These are phyloP conservation scores for Teleopsis dalmanni DNA, from an alignment of 1,140 invertebrate species.

Conservation along the genomic window DNA sequence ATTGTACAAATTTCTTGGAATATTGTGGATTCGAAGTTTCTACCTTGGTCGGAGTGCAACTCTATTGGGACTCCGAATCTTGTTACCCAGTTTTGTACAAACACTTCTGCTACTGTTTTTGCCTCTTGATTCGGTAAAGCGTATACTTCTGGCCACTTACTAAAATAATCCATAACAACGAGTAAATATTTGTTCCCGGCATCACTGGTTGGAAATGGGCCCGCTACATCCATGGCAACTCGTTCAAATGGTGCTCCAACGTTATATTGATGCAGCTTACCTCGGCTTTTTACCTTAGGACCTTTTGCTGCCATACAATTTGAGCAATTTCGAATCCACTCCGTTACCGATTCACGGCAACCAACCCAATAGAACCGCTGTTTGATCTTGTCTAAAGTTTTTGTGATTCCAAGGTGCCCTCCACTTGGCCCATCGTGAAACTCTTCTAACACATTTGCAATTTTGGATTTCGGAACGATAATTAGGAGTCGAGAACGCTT, in stretches of 20 bases:
- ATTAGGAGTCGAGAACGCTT: not conserved
- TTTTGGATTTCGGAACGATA: not conserved
- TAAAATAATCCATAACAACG: slow-evolving; percentile 38
- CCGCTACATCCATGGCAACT: slow-evolving; percentile 38
- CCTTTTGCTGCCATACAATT: slow-evolving; percentile 20
- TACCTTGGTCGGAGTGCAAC: slow-evolving; percentile 39
- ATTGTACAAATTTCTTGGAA: slow-evolving; percentile 24
- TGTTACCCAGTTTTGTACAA: slow-evolving; percentile 23
- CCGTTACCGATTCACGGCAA: slow-evolving; percentile 16
- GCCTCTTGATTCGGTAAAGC: slow-evolving; percentile 40
- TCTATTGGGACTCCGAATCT: slow-evolving; percentile 30
- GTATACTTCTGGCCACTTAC: slow-evolving; percentile 39
- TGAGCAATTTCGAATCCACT: slow-evolving; percentile 19
- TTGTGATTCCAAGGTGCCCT: slow-evolving; percentile 14
- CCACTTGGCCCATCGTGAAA: slow-evolving; percentile 11
- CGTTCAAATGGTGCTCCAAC: slow-evolving; percentile 18
- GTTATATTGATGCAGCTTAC: slow-evolving; percentile 12
- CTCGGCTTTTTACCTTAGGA: slow-evolving; percentile 11
- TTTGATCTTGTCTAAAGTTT: slow-evolving; percentile 13
- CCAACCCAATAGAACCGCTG: slow-evolving; percentile 20
- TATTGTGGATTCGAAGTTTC: slow-evolving; percentile 27
- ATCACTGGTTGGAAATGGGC: slow-evolving; percentile 20
- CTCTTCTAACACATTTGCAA: not conserved
- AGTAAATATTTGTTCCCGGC: slow-evolving; percentile 36
- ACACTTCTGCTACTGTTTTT: slow-evolving; percentile 28